These are phyloP conservation scores for Nebria salina DNA, from an alignment of 2,888 invertebrate species.

Conservation along the genomic window DNA sequence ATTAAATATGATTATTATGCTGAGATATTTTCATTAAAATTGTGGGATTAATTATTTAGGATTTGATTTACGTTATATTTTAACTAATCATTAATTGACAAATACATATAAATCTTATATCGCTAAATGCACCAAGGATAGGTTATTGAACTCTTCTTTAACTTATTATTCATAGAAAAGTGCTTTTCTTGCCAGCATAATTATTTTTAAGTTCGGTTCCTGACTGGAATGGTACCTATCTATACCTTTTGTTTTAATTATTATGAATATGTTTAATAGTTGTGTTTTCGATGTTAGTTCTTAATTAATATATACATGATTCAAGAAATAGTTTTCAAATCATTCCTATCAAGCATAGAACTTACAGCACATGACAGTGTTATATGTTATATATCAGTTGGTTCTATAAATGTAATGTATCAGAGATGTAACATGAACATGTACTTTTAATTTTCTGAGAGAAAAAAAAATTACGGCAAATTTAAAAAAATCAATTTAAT, in stretches of 20 bases:
- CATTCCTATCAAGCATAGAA: not conserved
- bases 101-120: not conserved
- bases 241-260: not conserved
- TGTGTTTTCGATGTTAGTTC: too few species aligned
- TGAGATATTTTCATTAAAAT: too few species aligned
- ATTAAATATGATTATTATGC: too few species aligned
- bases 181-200: constrained; percentile 30
- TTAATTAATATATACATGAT: not conserved
- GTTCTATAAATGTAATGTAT: not conserved
- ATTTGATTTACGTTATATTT: too few species aligned
- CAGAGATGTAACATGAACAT: not conserved
- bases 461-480: too few species aligned
- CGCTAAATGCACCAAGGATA: not conserved
- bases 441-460: not conserved
- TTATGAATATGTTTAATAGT: not conserved
- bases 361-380: not conserved
- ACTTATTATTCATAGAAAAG: constrained; percentile 35
- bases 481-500: too few species aligned
- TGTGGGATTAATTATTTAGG: too few species aligned
- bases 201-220: constrained; percentile 28
- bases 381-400: not conserved
- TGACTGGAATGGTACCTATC: not conserved
- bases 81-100: too few species aligned
- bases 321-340: not conserved
- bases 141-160: constrained; percentile 36